Evolutionary conservation across 1,140 invertebrate genomes (phyloP).

Genomic region (Augochlora pura): DNA sequence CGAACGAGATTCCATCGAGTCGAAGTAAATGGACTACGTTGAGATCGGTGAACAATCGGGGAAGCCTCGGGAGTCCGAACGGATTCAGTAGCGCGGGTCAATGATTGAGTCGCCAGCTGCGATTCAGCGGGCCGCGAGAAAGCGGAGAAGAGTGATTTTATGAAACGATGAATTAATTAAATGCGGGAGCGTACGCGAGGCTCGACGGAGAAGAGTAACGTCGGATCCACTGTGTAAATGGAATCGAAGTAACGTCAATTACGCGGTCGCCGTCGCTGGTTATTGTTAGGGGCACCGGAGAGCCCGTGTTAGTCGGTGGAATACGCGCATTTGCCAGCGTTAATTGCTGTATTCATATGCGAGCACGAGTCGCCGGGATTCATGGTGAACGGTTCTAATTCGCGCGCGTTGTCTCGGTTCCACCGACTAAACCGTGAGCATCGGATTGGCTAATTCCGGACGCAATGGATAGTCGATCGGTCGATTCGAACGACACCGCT

Average conservation of each 20-base stretch:
- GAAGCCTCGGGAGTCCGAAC: background rate
- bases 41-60: background rate
- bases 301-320: background rate
- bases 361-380: background rate
- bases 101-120: background rate
- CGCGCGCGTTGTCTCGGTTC: background rate
- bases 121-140: too few relatives aligned
- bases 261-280: background rate
- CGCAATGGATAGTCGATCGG: background rate
- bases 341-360: constrained; percentile 22
- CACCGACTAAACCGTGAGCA: background rate
- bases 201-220: too few relatives aligned
- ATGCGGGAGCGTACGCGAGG: too few relatives aligned
- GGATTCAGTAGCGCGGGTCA: background rate
- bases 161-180: too few relatives aligned
- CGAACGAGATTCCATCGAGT: too few relatives aligned
- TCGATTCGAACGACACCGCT: background rate
- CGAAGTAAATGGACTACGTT: background rate
- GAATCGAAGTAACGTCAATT: constrained; percentile 10
- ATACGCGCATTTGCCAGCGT: constrained; percentile 15
- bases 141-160: too few relatives aligned
- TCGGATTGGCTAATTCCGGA: constrained; percentile 10
- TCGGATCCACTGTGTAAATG: background rate
- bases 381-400: constrained; percentile 5
- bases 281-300: background rate